Evolutionary conservation across 2,113 vertebrate genomes (phyloP), one percentile per base, ranked within the genome.

Genomic region (Brachirus orientalis): DNA sequence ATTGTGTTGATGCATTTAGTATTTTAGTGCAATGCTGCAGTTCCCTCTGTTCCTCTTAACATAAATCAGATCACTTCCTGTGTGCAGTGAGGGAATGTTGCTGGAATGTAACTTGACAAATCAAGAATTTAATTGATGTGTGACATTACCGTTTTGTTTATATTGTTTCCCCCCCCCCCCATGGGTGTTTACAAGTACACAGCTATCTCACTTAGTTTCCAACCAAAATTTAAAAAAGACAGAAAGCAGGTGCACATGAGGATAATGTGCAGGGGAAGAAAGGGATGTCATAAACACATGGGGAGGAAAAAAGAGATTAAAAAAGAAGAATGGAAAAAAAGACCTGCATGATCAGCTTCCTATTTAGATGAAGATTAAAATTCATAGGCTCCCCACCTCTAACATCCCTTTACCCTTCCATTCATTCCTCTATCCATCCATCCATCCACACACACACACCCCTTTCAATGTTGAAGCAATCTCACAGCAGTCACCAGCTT

Each of bases 351-450:
- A 89, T 92, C 91, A 92, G 90, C 93, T 95, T 92, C 93, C 95
- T 92, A 94, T 96, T 96, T 94, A 94, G 89, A 93, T 93, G 93
- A 91, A 95, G 94, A 95, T 97, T 96, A 96, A 97, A 97, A 98
- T 97, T 95, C 96, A 97, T 96, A 94, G 95, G 93, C 93, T 95
- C 90, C 92, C 65, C 88, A 92, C 90, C 92, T 92, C 90, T 93
- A 92, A 51, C 78, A 75, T 67, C 71, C 36, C 40, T 77, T 69
- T 61, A 63, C 64, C 55, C 63, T 63, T 95, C 91, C 93, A 92
- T 75, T 69, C 61, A 13, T 33, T 63, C 44, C 1, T 91, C 91
- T 92, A 91, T 77, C 72, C 58, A 7, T 28, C 67, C 22, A 1
- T 63, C 28, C 22, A 60, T 60, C 74, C 63, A 38, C 37, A 38